Conservation (phyloP, 2,797 vertebrate genomes). For the Chaunax sp. region DNA sequence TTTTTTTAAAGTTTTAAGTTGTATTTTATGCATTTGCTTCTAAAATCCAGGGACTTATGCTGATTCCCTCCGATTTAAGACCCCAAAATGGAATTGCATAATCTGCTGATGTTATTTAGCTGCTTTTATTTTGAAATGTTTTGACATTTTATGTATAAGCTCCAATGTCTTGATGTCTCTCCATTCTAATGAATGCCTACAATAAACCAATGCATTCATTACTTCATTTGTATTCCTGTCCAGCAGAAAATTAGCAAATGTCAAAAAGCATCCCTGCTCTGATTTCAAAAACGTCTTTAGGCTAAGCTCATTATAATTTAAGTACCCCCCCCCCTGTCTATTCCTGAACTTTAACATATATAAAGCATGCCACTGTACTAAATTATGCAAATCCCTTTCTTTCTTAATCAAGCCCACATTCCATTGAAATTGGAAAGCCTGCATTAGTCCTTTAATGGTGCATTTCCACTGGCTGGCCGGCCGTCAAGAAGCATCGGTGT, state of each 20-base stretch:
- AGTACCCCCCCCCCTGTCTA: conserved; percentile 29
- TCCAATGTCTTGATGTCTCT: background rate
- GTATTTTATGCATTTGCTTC: background rate
- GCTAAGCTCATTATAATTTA: conserved; percentile 51
- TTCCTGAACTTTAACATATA: conserved; percentile 36
- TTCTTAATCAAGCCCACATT: conserved; percentile 46
- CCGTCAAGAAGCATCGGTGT: conserved; percentile 9
- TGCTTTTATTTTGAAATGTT: background rate
- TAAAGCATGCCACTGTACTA: conserved; percentile 12
- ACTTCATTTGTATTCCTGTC: conserved; percentile 33
- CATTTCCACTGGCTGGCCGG: conserved; percentile 12
- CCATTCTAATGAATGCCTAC: conserved; percentile 21
- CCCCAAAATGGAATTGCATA: background rate
- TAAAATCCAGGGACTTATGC: background rate
- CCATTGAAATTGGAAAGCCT: conserved; percentile 31
- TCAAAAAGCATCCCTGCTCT: conserved; percentile 41
- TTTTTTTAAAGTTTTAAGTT: background rate
- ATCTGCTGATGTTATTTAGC: background rate
- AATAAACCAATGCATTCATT: conserved; percentile 4
- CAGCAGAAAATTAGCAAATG: conserved; percentile 26
- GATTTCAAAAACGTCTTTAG: conserved; percentile 42
- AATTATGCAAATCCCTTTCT: conserved; percentile 60
- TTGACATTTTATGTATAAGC: background rate
- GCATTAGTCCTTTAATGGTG: conserved; percentile 19
- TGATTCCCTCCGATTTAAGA: background rate